phyloP scores from a whole-genome alignment of 1,140 invertebrate species.

The Euschistus heros region DNA sequence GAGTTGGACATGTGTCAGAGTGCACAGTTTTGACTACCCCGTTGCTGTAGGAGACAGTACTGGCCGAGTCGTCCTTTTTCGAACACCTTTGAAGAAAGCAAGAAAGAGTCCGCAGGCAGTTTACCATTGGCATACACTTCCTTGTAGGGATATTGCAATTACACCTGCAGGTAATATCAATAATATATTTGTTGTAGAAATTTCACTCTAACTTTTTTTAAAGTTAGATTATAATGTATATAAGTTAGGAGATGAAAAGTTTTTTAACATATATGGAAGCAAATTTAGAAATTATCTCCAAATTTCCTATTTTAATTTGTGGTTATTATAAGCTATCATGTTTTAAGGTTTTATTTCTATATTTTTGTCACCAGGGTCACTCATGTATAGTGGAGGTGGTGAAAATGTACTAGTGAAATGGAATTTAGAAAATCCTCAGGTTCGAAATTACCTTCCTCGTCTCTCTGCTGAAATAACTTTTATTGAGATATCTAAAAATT shows the following conservation, averaged over 20 bases:
- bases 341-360: background rate
- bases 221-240: too few relatives aligned
- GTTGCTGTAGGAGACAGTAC: constrained; percentile 57
- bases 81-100: constrained; percentile 14
- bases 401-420: constrained; percentile 75
- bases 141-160: constrained; percentile 57
- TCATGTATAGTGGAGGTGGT: constrained; percentile 62
- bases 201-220: too few relatives aligned
- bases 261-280: too few relatives aligned
- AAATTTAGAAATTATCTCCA: too few relatives aligned
- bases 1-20: constrained; percentile 52
- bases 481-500: constrained; percentile 53
- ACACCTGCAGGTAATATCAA: constrained; percentile 47
- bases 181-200: too few relatives aligned
- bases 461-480: constrained; percentile 56
- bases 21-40: constrained; percentile 53
- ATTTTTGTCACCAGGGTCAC: constrained; percentile 39
- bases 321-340: background rate
- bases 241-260: too few relatives aligned
- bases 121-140: constrained; percentile 71
- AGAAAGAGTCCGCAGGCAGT: constrained; percentile 39
- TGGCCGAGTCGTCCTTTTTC: constrained; percentile 49
- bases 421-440: constrained; percentile 43
- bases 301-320: too few relatives aligned
- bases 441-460: constrained; percentile 58